Conservation (phyloP, 2,113 vertebrate species). For the Loxodonta africana region DNA sequence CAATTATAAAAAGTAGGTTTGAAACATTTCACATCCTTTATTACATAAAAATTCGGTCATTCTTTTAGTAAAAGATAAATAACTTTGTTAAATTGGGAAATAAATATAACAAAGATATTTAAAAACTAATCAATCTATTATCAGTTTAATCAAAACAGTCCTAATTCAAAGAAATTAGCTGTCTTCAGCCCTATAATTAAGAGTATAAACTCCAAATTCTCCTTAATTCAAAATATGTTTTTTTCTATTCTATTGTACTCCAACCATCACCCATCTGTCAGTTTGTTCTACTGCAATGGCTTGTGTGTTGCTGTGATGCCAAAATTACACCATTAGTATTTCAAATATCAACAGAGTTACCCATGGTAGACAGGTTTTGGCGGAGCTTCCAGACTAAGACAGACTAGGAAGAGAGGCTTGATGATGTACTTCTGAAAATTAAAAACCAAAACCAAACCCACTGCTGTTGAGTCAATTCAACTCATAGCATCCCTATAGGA, state of each 20-base stretch:
- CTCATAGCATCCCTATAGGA: not conserved
- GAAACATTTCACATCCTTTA: not conserved
- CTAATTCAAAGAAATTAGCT: constrained; percentile 32
- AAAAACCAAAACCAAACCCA: not conserved
- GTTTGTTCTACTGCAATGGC: not conserved
- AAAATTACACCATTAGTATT: not conserved
- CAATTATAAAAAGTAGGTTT: constrained; percentile 46
- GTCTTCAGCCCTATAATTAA: constrained; percentile 52
- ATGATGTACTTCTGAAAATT: not conserved
- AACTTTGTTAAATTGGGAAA: constrained; percentile 21
- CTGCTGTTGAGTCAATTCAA: not conserved
- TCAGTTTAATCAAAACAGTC: constrained; percentile 57
- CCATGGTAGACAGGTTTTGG: not conserved
- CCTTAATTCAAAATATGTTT: not conserved
- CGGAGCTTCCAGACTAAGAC: not conserved
- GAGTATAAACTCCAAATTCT: constrained; percentile 36
- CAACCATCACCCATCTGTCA: not conserved
- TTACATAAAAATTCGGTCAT: not conserved
- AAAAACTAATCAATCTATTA: constrained; percentile 26
- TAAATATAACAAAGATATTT: constrained; percentile 51
- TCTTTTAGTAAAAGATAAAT: constrained; percentile 56
- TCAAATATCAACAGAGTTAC: not conserved
- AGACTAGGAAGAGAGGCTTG: not conserved
- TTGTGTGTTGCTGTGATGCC: not conserved
- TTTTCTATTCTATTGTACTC: not conserved